Conservation (phyloP, 2,888 invertebrate genomes). For the Hirtodrosophila histrioides region DNA sequence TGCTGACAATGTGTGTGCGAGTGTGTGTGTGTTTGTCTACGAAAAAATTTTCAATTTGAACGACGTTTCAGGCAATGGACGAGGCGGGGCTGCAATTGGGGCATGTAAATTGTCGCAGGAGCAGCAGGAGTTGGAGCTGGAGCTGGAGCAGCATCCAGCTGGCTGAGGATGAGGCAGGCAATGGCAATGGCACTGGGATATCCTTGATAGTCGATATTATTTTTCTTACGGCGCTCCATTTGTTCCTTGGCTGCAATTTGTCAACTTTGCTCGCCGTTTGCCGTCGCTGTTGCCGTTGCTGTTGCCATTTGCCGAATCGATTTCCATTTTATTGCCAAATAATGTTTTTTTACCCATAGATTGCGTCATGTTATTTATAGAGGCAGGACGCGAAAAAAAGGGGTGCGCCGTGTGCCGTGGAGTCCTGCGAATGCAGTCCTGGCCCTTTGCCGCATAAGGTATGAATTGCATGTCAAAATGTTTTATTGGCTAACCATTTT, state of each 20-base stretch:
- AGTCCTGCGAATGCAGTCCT: too few species aligned
- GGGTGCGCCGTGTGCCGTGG: conserved; percentile 27
- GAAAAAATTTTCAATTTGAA: conserved; percentile 71
- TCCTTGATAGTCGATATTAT: conserved; percentile 79
- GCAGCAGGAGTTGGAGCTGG: conserved; percentile 18
- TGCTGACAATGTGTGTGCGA: conserved; percentile 31
- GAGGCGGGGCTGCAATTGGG: conserved; percentile 67
- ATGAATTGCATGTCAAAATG: conserved; percentile 81
- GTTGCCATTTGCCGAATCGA: conserved; percentile 61
- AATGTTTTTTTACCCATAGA: conserved; percentile 77
- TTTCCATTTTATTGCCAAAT: conserved; percentile 82
- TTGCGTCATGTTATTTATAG: conserved; percentile 82
- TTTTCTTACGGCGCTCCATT: conserved; percentile 79
- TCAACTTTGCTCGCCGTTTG: conserved; percentile 71
- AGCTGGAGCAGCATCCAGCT: conserved; percentile 21
- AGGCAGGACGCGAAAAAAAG: conserved; percentile 39
- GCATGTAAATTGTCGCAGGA: conserved; percentile 76
- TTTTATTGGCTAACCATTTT: conserved; percentile 81
- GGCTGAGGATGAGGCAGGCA: conserved; percentile 27
- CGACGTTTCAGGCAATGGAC: conserved; percentile 69
- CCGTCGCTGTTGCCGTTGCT: conserved; percentile 36
- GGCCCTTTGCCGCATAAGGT: conserved; percentile 53
- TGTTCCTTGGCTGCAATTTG: conserved; percentile 77
- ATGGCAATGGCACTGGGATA: conserved; percentile 59
- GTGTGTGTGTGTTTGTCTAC: conserved; percentile 50